Evolutionary conservation across 2,888 invertebrate genomes (phyloP).

Genomic region (Bhutanitis thaidina): DNA sequence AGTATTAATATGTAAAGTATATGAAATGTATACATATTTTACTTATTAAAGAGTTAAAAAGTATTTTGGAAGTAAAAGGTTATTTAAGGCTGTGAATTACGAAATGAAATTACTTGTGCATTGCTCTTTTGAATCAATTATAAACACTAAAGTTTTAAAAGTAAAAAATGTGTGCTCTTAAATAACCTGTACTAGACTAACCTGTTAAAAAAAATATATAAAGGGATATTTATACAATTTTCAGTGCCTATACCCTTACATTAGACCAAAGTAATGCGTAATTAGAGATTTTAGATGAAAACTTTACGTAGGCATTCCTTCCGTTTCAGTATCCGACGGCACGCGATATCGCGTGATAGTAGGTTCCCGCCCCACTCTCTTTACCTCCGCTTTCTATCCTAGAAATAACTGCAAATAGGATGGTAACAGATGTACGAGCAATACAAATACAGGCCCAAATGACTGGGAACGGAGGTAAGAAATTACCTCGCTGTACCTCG

Average conservation of each 20-base stretch:
- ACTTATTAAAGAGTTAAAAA: too few species aligned
- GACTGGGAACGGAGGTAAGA: slow-evolving; percentile 9
- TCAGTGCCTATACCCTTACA: neutral
- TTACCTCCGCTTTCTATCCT: slow-evolving; percentile 7
- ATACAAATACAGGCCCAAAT: neutral
- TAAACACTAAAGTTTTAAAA: too few species aligned
- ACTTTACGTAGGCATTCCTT: slow-evolving; percentile 47
- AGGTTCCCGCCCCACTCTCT: slow-evolving; percentile 34
- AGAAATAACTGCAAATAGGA: slow-evolving; percentile 14
- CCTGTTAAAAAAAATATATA: neutral
- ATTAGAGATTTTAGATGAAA: slow-evolving; percentile 47
- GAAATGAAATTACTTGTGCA: too few species aligned
- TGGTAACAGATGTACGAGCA: slow-evolving; percentile 2
- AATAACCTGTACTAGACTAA: too few species aligned
- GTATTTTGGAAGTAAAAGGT: too few species aligned
- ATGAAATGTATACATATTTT: too few species aligned
- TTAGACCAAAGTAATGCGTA: slow-evolving; percentile 36
- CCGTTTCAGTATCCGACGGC: slow-evolving; percentile 56
- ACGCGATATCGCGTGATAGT: slow-evolving; percentile 64
- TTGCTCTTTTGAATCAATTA: too few species aligned
- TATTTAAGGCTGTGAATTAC: too few species aligned
- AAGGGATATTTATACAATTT: neutral
- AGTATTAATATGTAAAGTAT: too few species aligned
- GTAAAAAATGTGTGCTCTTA: too few species aligned
- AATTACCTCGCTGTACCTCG: slow-evolving; percentile 11